These are phyloP conservation scores for Drosophila nigrodunni DNA, from an alignment of 1,140 invertebrate species.

Conservation along the genomic window DNA sequence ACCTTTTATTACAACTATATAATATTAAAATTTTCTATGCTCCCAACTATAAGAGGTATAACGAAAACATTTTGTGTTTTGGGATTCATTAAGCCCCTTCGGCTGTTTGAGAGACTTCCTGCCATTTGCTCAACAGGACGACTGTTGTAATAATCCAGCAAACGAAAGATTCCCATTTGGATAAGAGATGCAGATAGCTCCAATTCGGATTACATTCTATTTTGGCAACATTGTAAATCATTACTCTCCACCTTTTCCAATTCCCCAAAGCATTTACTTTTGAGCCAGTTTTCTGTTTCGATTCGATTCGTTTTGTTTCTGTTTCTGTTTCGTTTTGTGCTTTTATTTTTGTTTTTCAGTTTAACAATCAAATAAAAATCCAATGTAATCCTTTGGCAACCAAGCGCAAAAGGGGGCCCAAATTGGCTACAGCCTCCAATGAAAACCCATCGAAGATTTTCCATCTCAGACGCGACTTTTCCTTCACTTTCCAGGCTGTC, in stretches of 20 bases:
- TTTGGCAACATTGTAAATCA: conserved; percentile 76
- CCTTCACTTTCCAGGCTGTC: conserved; percentile 1
- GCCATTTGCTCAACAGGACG: conserved; percentile 5
- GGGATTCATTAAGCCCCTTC: conserved; percentile 4
- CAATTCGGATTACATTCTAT: conserved; percentile 71
- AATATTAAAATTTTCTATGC: too few species aligned
- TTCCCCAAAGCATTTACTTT: conserved; percentile 31
- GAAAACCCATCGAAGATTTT: conserved; percentile 40
- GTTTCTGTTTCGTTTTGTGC: conserved; percentile 17
- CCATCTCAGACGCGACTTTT: conserved; percentile 19
- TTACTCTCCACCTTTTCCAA: conserved; percentile 53
- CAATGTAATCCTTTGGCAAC: conserved; percentile 80
- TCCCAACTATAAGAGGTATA: background rate
- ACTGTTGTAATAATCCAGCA: conserved; percentile 26
- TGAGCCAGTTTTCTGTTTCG: conserved; percentile 27
- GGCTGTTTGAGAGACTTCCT: background rate
- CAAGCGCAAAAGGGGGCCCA: conserved; percentile 67
- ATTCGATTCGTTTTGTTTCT: conserved; percentile 34
- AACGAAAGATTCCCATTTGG: conserved; percentile 54
- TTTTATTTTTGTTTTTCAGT: conserved; percentile 62
- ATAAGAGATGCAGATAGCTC: conserved; percentile 61
- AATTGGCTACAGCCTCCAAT: conserved; percentile 66
- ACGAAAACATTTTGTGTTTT: background rate
- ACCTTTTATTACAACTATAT: too few species aligned
- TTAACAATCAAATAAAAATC: conserved; percentile 79